phyloP scores from a whole-genome alignment of 2,797 vertebrate genomes.

The Cercopithecus petaurista region DNA sequence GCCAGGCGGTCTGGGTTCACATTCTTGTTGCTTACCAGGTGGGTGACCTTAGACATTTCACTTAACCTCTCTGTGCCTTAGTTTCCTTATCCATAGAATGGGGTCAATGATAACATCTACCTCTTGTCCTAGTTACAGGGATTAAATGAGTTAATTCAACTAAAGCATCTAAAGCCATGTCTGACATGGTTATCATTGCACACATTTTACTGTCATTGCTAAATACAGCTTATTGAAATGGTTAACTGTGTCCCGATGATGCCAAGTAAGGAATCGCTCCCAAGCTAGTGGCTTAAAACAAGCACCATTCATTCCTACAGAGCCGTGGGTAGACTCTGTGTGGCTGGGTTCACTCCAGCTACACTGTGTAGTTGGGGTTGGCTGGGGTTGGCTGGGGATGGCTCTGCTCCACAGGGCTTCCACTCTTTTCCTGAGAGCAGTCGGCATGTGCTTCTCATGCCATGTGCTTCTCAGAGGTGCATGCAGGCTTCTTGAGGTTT shows the following conservation, averaged over 20 bases:
- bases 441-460: rapidly evolving
- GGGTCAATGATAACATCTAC: neutral
- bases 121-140: neutral
- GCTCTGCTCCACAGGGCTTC: neutral
- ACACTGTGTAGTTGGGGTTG: neutral
- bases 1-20: neutral
- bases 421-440: neutral
- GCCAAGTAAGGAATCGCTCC: neutral
- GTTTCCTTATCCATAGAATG: neutral
- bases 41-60: neutral
- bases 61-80: neutral
- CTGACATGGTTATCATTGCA: neutral
- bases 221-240: neutral
- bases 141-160: neutral
- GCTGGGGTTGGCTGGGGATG: neutral
- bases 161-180: neutral
- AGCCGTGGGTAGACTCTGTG: neutral
- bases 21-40: neutral
- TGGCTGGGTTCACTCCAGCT: no score
- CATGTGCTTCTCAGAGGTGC: neutral
- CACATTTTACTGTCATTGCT: neutral
- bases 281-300: neutral
- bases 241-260: neutral
- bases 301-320: no score
- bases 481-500: rapidly evolving